Base-by-base conservation (phyloP, 2,797 vertebrate species). In the Phoxinus dragarum region DNA sequence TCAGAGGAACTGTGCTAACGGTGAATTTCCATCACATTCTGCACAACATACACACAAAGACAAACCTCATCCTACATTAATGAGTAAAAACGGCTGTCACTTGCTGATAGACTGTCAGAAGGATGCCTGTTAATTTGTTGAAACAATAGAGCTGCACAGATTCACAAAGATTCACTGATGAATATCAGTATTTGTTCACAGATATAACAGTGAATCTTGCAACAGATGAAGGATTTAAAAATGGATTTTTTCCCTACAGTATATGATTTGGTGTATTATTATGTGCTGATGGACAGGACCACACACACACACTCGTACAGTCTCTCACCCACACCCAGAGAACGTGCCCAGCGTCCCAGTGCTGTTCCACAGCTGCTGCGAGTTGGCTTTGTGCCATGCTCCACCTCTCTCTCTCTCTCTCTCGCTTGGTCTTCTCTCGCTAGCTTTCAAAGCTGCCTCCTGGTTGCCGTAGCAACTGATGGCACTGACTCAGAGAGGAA, bases 401-500 rank as follows among this genome's bases (percentile, higher is more conserved):
- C 92, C 92, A 93, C 92, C 93, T 94, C 92, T 93, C 87, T 87
- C 86, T 93, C 90, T 92, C 73, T 76, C 74, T 19, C 49, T 12
- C 44, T 44, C 42, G 1, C 42, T 56, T 11, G 11, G 49, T 56
- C 21, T 56, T 76, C 74, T 76, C 88, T 91, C 85, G 88, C 90
- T 90, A 91, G 94, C 93, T 92, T 94, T 93, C 92, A 92, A 92
- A 91, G 91, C 94, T 94, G 92, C 93, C 92, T 94, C 91, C 90
- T 91, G 91, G 95, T 95, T 94, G 90, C 94, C 94, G 90, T 95
- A 94, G 94, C 93, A 96, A 96, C 95, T 93, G 90, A 91, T 92
- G 91, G 93, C 91, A 92, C 90, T 88, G 88, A 90, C 88, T 92
- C 75, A 90, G 92, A 90, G 85, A 89, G 87, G 90, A 92, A 85